Evolutionary conservation across 2,888 invertebrate genomes (phyloP).

Genomic region (Dioctria rufipes): DNA sequence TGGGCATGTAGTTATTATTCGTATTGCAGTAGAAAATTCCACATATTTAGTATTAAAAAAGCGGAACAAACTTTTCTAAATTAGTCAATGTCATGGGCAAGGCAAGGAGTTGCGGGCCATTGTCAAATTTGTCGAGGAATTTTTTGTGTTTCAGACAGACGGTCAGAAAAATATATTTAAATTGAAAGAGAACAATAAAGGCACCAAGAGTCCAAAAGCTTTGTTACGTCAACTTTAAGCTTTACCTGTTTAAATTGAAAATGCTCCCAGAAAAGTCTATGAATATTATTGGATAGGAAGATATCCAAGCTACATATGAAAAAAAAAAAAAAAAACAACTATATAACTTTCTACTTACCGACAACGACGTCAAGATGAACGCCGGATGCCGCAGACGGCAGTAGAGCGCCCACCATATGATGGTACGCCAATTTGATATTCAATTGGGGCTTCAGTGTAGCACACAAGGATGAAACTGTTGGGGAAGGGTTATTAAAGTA

Average conservation of each 20-base stretch:
- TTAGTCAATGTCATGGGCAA: too few relatives aligned
- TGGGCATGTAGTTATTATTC: neutral
- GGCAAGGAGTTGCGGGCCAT: too few relatives aligned
- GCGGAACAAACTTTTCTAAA: too few relatives aligned
- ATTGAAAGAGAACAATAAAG: too few relatives aligned
- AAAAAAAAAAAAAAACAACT: neutral
- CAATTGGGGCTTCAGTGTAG: slow-evolving; percentile 51
- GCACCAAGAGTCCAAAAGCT: neutral
- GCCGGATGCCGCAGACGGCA: slow-evolving; percentile 56
- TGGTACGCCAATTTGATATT: slow-evolving; percentile 58
- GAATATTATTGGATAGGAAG: neutral
- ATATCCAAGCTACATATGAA: neutral
- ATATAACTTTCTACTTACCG: slow-evolving; percentile 35
- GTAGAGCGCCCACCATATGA: slow-evolving; percentile 69
- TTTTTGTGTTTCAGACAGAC: too few relatives aligned
- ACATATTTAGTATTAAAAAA: too few relatives aligned
- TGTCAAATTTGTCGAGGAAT: too few relatives aligned
- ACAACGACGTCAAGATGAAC: slow-evolving; percentile 49
- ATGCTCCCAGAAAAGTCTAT: slow-evolving; percentile 1
- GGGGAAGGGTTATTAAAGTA: slow-evolving; percentile 17
- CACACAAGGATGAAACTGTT: slow-evolving; percentile 37
- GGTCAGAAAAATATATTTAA: too few relatives aligned
- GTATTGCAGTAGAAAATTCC: neutral
- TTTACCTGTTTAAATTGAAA: neutral
- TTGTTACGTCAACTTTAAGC: neutral